phyloP scores from a whole-genome alignment of 2,113 vertebrate genomes.

The Ancistrus triradiatus region DNA sequence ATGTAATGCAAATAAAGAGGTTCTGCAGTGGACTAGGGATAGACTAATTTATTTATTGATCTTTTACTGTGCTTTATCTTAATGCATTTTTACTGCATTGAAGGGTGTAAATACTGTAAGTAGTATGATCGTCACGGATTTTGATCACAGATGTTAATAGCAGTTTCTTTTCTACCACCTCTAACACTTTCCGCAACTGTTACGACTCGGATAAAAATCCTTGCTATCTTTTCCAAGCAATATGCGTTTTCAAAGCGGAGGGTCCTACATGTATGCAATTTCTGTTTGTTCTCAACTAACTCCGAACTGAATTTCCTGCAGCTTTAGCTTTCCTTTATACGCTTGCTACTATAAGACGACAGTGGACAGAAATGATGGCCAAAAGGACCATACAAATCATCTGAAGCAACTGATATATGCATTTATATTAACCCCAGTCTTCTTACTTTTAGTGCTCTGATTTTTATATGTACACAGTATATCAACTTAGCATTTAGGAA shows the following conservation, averaged over 20 bases:
- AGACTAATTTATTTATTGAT: conserved; percentile 60
- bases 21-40: conserved; percentile 76
- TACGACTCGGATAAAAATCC: conserved; percentile 79
- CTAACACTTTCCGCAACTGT: conserved; percentile 92
- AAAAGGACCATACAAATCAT: conserved; percentile 37
- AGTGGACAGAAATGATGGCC: conserved; percentile 72
- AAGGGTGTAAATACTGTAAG: conserved; percentile 80
- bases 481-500: conserved; percentile 45
- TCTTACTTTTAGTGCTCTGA: conserved; percentile 37
- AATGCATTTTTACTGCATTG: conserved; percentile 51
- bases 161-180: conserved; percentile 92
- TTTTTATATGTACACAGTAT: conserved; percentile 35
- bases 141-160: conserved; percentile 79
- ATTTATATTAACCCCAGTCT: conserved; percentile 38
- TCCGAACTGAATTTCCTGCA: conserved; percentile 70
- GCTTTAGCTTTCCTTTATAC: conserved; percentile 74
- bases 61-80: conserved; percentile 53
- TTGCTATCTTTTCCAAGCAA: conserved; percentile 91
- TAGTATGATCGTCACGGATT: conserved; percentile 56
- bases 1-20: conserved; percentile 85
- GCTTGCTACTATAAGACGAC: conserved; percentile 73
- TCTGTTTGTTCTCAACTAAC: conserved; percentile 88
- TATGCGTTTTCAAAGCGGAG: conserved; percentile 81
- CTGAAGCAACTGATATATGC: conserved; percentile 33
- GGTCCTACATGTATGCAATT: conserved; percentile 92